These are phyloP conservation scores for Agrilus biguttatus DNA, from an alignment of 2,888 invertebrate species.

Conservation along the genomic window DNA sequence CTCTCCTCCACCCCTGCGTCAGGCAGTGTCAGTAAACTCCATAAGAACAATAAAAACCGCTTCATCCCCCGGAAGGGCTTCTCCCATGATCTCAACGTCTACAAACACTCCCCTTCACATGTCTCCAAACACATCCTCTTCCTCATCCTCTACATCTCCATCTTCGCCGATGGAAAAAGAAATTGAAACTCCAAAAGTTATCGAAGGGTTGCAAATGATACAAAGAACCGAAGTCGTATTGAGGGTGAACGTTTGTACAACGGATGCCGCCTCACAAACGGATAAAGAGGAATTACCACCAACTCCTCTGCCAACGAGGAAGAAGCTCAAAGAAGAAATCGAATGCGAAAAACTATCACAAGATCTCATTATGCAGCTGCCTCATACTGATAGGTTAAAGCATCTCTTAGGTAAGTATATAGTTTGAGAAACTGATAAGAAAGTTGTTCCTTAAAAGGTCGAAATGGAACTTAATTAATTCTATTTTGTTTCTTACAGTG, in stretches of 20 bases:
- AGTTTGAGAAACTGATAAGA: background rate
- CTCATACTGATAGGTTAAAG: conserved; percentile 49
- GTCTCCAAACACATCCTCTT: conserved; percentile 14
- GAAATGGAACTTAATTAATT: too few relatives aligned
- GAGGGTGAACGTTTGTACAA: conserved; percentile 44
- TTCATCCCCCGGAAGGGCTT: conserved; percentile 15
- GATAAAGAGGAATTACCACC: conserved; percentile 27
- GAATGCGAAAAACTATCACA: conserved; percentile 60
- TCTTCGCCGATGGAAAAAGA: conserved; percentile 29
- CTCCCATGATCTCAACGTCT: conserved; percentile 21
- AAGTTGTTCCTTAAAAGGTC: too few relatives aligned
- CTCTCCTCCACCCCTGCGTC: conserved; percentile 1
- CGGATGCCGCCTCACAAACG: conserved; percentile 39
- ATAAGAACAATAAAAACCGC: background rate
- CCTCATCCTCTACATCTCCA: conserved; percentile 20
- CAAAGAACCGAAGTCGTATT: conserved; percentile 49
- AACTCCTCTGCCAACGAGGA: conserved; percentile 37
- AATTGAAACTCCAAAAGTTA: conserved; percentile 20
- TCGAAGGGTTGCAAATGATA: conserved; percentile 40
- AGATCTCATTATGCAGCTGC: conserved; percentile 46
- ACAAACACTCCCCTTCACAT: conserved; percentile 15
- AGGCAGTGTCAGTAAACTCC: conserved; percentile 2
- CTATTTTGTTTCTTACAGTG: conserved; percentile 28
- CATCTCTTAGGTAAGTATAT: conserved; percentile 40
- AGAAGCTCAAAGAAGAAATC: conserved; percentile 57